phyloP scores from a whole-genome alignment of 2,797 vertebrate species.

The Oophaga sylvatica region DNA sequence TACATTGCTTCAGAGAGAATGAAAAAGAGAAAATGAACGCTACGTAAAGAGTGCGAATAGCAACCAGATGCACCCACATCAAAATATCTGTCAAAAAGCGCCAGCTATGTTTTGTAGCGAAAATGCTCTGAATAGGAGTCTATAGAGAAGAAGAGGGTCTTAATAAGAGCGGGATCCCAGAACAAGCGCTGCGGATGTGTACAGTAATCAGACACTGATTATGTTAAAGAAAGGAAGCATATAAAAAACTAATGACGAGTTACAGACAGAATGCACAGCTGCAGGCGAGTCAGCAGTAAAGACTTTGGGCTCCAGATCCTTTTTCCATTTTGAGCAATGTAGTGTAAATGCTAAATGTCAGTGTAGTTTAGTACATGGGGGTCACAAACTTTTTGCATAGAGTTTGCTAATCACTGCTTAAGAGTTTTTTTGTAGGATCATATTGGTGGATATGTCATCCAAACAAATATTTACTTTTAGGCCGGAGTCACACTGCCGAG shows the following conservation, averaged over 20 bases:
- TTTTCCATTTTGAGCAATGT: not conserved
- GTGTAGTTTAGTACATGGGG: not conserved
- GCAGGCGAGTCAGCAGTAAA: slow-evolving; percentile 44
- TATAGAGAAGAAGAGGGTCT: slow-evolving; percentile 10
- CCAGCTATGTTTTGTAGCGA: not conserved
- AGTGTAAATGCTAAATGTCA: not conserved
- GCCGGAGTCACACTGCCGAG: too few species aligned
- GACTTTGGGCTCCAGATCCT: not conserved
- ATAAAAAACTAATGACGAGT: slow-evolving; percentile 42
- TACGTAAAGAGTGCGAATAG: slow-evolving; percentile 26
- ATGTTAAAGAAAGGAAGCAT: slow-evolving; percentile 40
- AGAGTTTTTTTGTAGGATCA: too few species aligned
- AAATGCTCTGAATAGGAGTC: slow-evolving; percentile 35
- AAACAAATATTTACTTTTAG: too few species aligned
- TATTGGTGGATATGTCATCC: too few species aligned
- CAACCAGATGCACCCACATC: slow-evolving; percentile 56
- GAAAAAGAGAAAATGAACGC: slow-evolving; percentile 30
- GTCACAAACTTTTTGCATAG: too few species aligned
- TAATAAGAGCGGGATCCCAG: slow-evolving; percentile 34
- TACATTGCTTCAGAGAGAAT: slow-evolving; percentile 41
- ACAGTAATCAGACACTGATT: slow-evolving; percentile 52
- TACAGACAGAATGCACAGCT: slow-evolving; percentile 41
- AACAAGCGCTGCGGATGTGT: slow-evolving; percentile 18
- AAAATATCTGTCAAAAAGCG: slow-evolving; percentile 33
- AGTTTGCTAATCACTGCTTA: too few species aligned